Conservation (phyloP, 2,888 invertebrate genomes). For the Mythimna albipuncta region DNA sequence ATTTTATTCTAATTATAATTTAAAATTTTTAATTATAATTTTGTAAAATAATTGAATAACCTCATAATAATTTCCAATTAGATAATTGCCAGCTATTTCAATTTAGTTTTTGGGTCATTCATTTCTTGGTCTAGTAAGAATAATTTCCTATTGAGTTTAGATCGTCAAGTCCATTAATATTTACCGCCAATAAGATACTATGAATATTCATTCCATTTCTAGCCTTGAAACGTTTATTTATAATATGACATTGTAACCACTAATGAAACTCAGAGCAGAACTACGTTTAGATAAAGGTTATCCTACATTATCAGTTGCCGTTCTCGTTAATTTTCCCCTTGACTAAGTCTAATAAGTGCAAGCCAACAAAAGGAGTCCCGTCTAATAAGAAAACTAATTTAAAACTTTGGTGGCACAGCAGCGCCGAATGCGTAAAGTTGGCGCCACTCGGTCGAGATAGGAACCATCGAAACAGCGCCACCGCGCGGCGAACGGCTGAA, state of each 20-base stretch:
- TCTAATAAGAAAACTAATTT: constrained; percentile 82
- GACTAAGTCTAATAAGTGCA: constrained; percentile 72
- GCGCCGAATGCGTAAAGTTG: constrained; percentile 80
- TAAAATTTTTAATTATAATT: background rate
- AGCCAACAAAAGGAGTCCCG: constrained; percentile 68
- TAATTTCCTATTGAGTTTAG: background rate
- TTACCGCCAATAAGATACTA: background rate
- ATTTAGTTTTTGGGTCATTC: background rate
- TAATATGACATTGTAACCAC: background rate
- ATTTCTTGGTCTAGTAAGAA: constrained; percentile 7
- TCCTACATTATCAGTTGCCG: constrained; percentile 40
- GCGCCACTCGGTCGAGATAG: constrained; percentile 70
- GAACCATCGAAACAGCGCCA: constrained; percentile 85
- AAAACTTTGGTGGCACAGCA: constrained; percentile 78
- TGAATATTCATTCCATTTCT: background rate
- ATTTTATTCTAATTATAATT: no score
- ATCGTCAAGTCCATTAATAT: background rate
- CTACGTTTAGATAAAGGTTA: constrained; percentile 30
- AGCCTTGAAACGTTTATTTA: constrained; percentile 4
- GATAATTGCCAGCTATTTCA: background rate
- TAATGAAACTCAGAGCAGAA: background rate
- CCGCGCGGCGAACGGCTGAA: constrained; percentile 88
- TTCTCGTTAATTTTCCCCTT: constrained; percentile 57
- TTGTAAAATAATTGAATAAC: background rate
- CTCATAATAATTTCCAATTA: background rate